A percentile compares a stretch with the other conserved stretches of the same genome.
Evolutionary conservation across 2,888 invertebrate species (phyloP).

Genomic region (Phalera bucephala): DNA sequence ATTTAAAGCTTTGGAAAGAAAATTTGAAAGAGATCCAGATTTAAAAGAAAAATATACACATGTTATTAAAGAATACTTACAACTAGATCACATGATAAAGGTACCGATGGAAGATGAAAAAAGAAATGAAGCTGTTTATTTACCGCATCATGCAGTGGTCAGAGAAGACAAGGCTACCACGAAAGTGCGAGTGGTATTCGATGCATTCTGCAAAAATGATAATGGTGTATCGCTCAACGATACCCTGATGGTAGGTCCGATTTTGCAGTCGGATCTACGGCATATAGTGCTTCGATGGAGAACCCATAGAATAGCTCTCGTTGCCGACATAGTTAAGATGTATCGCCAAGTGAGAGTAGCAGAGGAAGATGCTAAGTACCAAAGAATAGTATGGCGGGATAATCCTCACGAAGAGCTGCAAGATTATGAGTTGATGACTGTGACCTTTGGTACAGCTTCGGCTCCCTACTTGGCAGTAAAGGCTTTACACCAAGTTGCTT

Average conservation of each 20-base stretch:
- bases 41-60: conserved; percentile 18
- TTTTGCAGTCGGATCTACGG: conserved; percentile 2
- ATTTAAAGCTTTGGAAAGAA: conserved; percentile 16
- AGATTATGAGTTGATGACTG: not conserved
- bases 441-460: conserved; percentile 5
- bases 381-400: not conserved
- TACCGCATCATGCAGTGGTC: conserved; percentile 37
- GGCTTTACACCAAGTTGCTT: conserved; percentile 1
- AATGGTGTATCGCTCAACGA: conserved; percentile 4
- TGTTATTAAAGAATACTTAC: conserved; percentile 24
- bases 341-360: not conserved
- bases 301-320: not conserved
- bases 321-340: not conserved
- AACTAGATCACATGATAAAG: conserved; percentile 15
- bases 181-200: conserved; percentile 5
- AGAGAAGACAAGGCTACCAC: conserved; percentile 12
- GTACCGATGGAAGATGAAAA: conserved; percentile 1
- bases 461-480: conserved; percentile 4
- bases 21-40: conserved; percentile 10
- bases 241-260: conserved; percentile 1
- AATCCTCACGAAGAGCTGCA: not conserved
- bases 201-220: not conserved
- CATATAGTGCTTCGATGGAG: not conserved
- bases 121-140: conserved; percentile 13
- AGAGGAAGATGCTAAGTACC: not conserved